phyloP scores from a whole-genome alignment of 2,113 vertebrate species.

The Geococcyx californianus region DNA sequence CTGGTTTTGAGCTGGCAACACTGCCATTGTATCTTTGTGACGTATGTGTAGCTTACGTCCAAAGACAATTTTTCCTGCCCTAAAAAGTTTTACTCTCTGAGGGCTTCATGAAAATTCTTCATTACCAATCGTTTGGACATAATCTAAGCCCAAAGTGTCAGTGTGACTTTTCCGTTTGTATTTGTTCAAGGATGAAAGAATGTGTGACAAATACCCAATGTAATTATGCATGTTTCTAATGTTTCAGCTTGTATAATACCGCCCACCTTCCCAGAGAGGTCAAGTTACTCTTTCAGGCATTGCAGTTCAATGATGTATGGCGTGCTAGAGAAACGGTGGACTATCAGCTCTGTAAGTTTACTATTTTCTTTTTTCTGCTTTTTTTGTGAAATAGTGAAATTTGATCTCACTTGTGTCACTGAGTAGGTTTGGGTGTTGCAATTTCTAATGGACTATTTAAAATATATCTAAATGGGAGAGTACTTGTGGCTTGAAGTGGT shows the following conservation, averaged over 20 bases:
- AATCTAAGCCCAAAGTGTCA: conserved; percentile 19
- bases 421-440: background rate
- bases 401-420: background rate
- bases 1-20: background rate
- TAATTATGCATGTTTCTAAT: conserved; percentile 70
- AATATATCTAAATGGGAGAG: background rate
- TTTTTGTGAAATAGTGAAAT: background rate
- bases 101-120: background rate
- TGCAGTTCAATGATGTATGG: conserved; percentile 18
- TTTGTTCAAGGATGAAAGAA: conserved; percentile 43
- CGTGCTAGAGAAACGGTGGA: background rate
- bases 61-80: background rate
- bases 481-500: background rate
- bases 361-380: rapidly evolving
- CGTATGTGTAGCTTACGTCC: background rate
- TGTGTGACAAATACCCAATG: conserved; percentile 31
- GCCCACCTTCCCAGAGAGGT: conserved; percentile 69
- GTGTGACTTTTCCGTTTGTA: conserved; percentile 54
- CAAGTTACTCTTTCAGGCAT: conserved; percentile 58
- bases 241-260: conserved; percentile 67
- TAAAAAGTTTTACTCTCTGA: background rate
- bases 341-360: conserved; percentile 21
- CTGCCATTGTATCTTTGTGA: background rate
- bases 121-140: background rate
- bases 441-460: background rate